Evolutionary conservation across 2,113 vertebrate genomes (phyloP), one percentile per base, ranked within the genome.

Genomic region (Gnathonemus echidnorhynchus): DNA sequence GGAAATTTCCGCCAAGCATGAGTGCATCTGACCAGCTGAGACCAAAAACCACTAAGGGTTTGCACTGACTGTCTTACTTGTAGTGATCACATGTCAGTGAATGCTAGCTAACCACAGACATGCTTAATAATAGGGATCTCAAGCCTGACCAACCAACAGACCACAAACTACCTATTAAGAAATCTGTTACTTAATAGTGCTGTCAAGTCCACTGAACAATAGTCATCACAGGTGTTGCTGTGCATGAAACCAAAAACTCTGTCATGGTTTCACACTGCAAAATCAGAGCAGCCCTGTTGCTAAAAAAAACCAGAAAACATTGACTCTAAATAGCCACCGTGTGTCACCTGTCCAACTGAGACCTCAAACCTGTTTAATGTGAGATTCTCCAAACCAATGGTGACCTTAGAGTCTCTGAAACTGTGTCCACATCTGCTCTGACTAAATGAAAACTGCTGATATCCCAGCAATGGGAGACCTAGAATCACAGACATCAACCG

Each of bases 371-470:
- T 52, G 27, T 56, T 87, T 87, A 52, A 56, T 35, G 48, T 87
- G 46, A 46, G 35, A 42, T 48, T 24, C 80, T 46, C 39, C 83
- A 85, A 42, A 85, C 45, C 13, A 87, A 39, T 1, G 19, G 50
- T 53, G 48, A 39, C 50, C 27, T 46, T 17, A 87, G 48, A 50
- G 21, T 35, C 31, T 53, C 86, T 50, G 45, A 53, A 53, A 87
- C 86, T 87, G 86, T 87, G n/a, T 53, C 49, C 86, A 87, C 86
- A 85, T 39, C 83, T 46, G 83, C 39, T 48, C 83, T 48, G 24
- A 48, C 39, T 48, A 84, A 85, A 45, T 46, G 83, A 85, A 85
- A 85, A 85, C 83, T n/a, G 42, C 35, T 39, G 19, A 83, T 8
- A 83, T 6, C 45, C 42, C 45, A 46, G 39, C 7, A 21, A 3